These are phyloP conservation scores for Chaenogobius annularis DNA, from an alignment of 2,113 vertebrate genomes.

Conservation along the genomic window DNA sequence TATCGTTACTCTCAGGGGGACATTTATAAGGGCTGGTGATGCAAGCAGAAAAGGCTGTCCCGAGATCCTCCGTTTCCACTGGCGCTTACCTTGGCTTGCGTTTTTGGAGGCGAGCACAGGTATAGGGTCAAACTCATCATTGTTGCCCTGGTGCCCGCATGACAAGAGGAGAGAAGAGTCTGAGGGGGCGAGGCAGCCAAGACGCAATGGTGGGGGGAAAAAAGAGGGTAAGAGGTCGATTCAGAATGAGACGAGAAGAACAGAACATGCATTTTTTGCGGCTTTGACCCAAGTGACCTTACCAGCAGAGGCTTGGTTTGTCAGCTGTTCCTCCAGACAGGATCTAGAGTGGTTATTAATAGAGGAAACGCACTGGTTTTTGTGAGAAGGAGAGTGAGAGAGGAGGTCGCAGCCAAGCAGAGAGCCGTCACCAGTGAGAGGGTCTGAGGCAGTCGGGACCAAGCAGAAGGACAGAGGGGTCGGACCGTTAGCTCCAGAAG, in stretches of 20 bases:
- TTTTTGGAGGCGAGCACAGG: conserved; percentile 98
- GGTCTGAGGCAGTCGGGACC: conserved; percentile 79
- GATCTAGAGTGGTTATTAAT: conserved; percentile 47
- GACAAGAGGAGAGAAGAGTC: conserved; percentile 95
- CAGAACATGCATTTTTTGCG: conserved; percentile 36
- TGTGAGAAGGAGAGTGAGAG: conserved; percentile 79
- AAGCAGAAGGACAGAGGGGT: conserved; percentile 37
- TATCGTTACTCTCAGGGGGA: conserved; percentile 17
- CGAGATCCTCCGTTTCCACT: conserved; percentile 32
- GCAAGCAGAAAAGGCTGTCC: conserved; percentile 16
- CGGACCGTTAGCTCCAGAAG: conserved; percentile 6
- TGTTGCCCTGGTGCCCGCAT: conserved; percentile 87
- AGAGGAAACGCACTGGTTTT: conserved; percentile 66
- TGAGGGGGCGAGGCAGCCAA: conserved; percentile 73
- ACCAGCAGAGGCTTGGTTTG: conserved; percentile 87
- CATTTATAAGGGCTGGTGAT: conserved; percentile 23
- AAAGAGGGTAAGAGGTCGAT: conserved; percentile 45
- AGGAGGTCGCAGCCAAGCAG: conserved; percentile 90
- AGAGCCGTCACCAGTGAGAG: conserved; percentile 88
- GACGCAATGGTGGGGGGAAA: conserved; percentile 19
- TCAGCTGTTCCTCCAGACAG: conserved; percentile 86
- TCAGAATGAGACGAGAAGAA: conserved; percentile 40
- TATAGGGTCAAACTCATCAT: conserved; percentile 99
- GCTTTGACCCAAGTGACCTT: conserved; percentile 66
- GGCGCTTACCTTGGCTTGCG: conserved; percentile 93